These are phyloP conservation scores for Apamea monoglypha DNA, from an alignment of 2,888 invertebrate genomes.

Conservation along the genomic window DNA sequence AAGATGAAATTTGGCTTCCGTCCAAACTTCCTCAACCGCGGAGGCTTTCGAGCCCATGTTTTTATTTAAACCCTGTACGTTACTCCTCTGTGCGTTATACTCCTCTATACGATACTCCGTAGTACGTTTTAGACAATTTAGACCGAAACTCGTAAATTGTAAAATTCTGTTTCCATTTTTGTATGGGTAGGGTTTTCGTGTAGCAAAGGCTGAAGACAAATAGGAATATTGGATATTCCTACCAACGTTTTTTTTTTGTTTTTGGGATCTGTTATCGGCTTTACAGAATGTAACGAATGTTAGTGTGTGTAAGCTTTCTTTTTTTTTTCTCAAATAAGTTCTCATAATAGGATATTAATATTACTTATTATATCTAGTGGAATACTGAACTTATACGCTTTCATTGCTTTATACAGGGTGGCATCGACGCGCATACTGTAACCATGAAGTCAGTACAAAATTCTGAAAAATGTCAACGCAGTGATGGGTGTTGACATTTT, in stretches of 20 bases:
- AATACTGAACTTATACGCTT: background rate
- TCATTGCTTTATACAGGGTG: background rate
- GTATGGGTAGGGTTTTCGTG: background rate
- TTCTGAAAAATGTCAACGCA: too few species aligned
- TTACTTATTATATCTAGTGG: background rate
- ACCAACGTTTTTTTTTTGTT: background rate
- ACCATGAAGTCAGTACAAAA: too few species aligned
- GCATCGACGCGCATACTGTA: too few species aligned
- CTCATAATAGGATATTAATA: too few species aligned
- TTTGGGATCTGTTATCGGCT: slow-evolving; percentile 16
- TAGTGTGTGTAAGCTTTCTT: background rate
- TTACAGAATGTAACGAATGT: background rate
- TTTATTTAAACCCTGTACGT: slow-evolving; percentile 67
- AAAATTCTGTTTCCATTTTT: slow-evolving; percentile 42
- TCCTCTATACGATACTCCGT: slow-evolving; percentile 25
- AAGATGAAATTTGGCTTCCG: slow-evolving; percentile 73
- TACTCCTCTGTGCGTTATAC: background rate
- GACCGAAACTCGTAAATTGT: slow-evolving; percentile 49
- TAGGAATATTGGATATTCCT: background rate
- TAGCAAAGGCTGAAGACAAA: background rate
- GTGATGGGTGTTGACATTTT: too few species aligned
- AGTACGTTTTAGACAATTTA: slow-evolving; percentile 61
- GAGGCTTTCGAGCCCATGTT: slow-evolving; percentile 59
- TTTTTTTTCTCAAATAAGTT: background rate
- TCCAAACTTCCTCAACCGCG: slow-evolving; percentile 70